phyloP scores from a whole-genome alignment of 64 coral and sea anemone species.

The Stylophora pistillata region DNA sequence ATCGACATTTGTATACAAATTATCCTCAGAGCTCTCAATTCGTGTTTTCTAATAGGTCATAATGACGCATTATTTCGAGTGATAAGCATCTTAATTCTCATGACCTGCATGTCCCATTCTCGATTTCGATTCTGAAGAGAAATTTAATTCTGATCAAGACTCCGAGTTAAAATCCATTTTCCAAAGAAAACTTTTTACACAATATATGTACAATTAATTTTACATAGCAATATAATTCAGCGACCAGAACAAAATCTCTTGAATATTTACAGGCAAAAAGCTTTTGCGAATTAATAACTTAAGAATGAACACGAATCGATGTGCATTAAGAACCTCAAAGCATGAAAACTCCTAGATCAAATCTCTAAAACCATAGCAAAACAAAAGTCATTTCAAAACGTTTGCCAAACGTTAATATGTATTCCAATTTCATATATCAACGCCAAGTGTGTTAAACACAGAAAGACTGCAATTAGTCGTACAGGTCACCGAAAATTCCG shows the following conservation, averaged over 20 bases:
- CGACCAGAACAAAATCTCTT: neutral
- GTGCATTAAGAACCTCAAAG: neutral
- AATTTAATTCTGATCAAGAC: neutral
- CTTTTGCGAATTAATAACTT: neutral
- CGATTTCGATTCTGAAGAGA: neutral
- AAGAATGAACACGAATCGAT: neutral
- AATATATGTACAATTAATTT: constrained; percentile 20
- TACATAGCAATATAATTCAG: neutral
- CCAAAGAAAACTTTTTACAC: neutral
- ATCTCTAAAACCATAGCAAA: neutral
- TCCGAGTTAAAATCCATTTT: neutral
- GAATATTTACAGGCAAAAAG: constrained; percentile 1
- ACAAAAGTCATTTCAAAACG: neutral
- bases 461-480: neutral
- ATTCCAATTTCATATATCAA: neutral
- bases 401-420: neutral
- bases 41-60: neutral
- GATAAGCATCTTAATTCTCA: neutral
- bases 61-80: neutral
- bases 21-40: neutral
- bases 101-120: neutral
- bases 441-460: constrained; percentile 2
- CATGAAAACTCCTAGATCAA: neutral
- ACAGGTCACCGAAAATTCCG: neutral
- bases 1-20: neutral